A percentile compares a stretch with the other conserved stretches of the same genome.
Conservation (phyloP, 2,888 invertebrate species). For the Halocaridina rubra region DNA sequence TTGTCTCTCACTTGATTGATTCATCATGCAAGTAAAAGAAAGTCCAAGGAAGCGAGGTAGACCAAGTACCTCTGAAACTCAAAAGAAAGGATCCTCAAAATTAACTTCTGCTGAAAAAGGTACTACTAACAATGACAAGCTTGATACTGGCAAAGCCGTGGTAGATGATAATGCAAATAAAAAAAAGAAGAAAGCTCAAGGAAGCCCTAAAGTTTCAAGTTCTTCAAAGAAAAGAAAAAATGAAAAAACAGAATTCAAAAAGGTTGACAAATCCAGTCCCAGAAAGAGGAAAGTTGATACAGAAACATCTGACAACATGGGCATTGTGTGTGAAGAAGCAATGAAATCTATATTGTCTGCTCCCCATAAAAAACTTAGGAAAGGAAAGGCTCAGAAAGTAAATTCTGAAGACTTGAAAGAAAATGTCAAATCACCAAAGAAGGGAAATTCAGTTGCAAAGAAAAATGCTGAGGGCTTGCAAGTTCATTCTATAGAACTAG, state of each 20-base stretch:
- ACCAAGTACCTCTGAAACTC: background rate
- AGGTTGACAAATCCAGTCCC: background rate
- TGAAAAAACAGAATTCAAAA: background rate
- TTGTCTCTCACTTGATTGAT: background rate
- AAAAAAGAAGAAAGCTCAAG: background rate
- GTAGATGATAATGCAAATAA: background rate
- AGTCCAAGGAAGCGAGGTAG: background rate
- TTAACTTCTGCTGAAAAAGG: background rate
- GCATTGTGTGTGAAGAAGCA: background rate
- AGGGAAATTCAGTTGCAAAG: background rate
- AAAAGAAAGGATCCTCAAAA: background rate
- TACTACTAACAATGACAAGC: background rate
- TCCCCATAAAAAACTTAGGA: too few species aligned
- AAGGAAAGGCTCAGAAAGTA: background rate
- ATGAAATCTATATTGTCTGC: too few species aligned
- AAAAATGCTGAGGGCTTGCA: background rate
- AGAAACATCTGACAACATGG: background rate
- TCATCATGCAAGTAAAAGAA: slow-evolving; percentile 24
- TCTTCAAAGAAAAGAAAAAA: background rate
- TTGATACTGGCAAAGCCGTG: background rate
- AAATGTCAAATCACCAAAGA: background rate
- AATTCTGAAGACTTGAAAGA: background rate
- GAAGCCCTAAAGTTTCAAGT: background rate
- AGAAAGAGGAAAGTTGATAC: background rate
- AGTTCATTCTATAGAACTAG: background rate